Evolutionary conservation across 1,140 invertebrate species (phyloP), one percentile per base, ranked within the genome.

Genomic region (Drosophila pandora): DNA sequence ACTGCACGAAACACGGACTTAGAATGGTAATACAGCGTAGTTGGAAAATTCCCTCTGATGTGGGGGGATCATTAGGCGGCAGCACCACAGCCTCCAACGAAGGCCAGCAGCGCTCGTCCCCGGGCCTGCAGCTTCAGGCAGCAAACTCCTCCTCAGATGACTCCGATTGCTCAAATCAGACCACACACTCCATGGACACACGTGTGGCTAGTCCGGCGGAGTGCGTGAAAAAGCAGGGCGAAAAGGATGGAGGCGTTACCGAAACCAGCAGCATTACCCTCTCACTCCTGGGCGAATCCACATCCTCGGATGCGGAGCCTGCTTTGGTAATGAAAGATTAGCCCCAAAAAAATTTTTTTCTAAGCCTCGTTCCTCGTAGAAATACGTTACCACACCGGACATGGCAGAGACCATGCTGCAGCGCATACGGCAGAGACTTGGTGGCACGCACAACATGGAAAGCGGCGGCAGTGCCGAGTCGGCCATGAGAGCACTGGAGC

Each of bases 401-500:
- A 91, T 91, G 87, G 90, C 90, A 0, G 87, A 91, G 54, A 78
- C 58, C 8, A 89, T 87, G 71, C 47, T 91, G 43, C 81, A 85
- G 58, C 67, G 80, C 34, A 76, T 91, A 10, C 62, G 90, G 0
- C 89, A 91, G 30, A 87, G 90, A 2, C 64, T 90, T 12, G 81
- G 69, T 23, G 76, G 87, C 5, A 58, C 74, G 0, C 71, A 81
- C 17, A 74, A 74, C 49, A 58, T 67, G 41, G 76, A 77, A 45
- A 90, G 72, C 37, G 73, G 76, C 12, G 78, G 78, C 50, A 90
- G 76, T 41, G 73, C 90, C 0, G 93, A 93, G 74, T 91, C 94
- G 21, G 92, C 93, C 12, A 94, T 91, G 83, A 74, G 94, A 73
- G 94, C 94, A 2, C 76, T 95, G 37, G 94, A 95, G 77, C 74